Evolutionary conservation across 2,888 invertebrate genomes (phyloP), one percentile per base, ranked within the genome.

Genomic region (Conistra vaccinii): DNA sequence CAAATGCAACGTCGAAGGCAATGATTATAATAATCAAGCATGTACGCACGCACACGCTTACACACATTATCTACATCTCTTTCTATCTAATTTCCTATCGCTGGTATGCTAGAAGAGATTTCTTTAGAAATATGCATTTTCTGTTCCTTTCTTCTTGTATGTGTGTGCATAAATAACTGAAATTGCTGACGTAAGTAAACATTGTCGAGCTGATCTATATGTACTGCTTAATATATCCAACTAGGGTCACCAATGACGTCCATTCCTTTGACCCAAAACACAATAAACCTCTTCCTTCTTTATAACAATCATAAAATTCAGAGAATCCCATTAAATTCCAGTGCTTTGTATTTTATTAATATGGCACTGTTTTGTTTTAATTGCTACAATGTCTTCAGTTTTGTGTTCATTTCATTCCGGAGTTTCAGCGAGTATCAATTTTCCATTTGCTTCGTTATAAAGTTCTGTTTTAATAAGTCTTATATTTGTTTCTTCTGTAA

Each of bases 351-450:
- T 81, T 81, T 80, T 72, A 80, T 76, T 68, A 73, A 68, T 60
- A 70, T 69, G 55, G 63, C 60, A 69, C 23, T 82, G 73, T 81
- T 81, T 69, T 66, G 72, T 29, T 82, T 82, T 78, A 81, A 81
- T 81, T 82, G 63, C 57, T 55, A 26, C 58, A 66, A 20, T 51
- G 32, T 70, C 69, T 69, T 65, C 60, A 39, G 61, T 29, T 61
- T 55, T 74, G 73, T 82, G 65, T 82, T 78, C 70, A 20, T 82
- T 74, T 71, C 73, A 82, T 82, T 74, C 23, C 39, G 14, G 65
- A 81, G 61, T 81, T 81, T 61, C 23, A 2, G 26, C 2, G 7
- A 26, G 65, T 53, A 76, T 81, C 65, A 72, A 69, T 76, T 72
- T 69, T 53, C 63, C 42, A 26, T 71, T 77, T 42, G 4, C 51